Evolutionary conservation across 1,140 invertebrate species (phyloP).

Genomic region (Heliconius hewitsoni): DNA sequence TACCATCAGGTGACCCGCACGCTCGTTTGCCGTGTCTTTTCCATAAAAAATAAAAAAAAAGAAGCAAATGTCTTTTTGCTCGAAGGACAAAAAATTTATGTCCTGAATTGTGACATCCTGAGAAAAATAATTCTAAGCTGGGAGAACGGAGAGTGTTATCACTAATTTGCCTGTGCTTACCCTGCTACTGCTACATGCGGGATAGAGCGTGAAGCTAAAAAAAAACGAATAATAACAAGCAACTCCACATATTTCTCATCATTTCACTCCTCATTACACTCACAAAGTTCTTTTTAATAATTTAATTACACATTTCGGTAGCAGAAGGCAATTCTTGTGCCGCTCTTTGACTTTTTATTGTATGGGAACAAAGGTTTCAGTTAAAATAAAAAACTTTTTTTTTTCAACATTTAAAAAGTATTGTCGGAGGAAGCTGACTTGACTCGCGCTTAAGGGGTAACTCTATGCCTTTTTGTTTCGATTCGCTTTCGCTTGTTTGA

Average conservation of each 20-base stretch:
- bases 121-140: too few species aligned
- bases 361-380: slow-evolving; percentile 8
- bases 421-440: slow-evolving; percentile 11
- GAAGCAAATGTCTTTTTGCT: too few species aligned
- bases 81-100: too few species aligned
- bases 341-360: slow-evolving; percentile 12
- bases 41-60: too few species aligned
- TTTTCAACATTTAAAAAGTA: slow-evolving; percentile 10
- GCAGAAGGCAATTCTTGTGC: slow-evolving; percentile 8
- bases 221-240: neutral
- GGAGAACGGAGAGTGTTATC: too few species aligned
- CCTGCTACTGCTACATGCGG: too few species aligned
- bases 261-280: neutral
- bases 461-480: slow-evolving; percentile 11
- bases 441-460: slow-evolving; percentile 3
- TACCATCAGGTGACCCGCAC: too few species aligned
- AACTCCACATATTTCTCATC: neutral
- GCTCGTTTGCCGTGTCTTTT: too few species aligned
- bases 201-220: too few species aligned
- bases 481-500: neutral
- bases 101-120: too few species aligned
- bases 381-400: slow-evolving; percentile 8
- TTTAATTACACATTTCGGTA: slow-evolving; percentile 11
- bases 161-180: too few species aligned
- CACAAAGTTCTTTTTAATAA: slow-evolving; percentile 12